phyloP scores from a whole-genome alignment of 2,113 vertebrate species.

The Clinocottus analis region DNA sequence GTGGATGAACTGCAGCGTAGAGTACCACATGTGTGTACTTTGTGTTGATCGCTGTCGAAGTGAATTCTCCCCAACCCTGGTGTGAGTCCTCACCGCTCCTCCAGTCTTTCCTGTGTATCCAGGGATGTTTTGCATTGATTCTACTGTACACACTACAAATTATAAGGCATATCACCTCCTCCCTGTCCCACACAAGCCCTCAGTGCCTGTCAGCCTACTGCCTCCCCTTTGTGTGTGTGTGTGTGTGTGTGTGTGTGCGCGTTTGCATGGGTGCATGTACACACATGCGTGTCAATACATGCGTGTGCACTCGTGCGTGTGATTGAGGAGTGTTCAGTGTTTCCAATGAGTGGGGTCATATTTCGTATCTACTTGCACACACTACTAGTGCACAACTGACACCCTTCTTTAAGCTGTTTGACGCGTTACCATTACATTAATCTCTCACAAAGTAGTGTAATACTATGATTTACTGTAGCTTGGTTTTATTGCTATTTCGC shows the following conservation, averaged over 20 bases:
- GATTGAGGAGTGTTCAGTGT: constrained; percentile 70
- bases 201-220: constrained; percentile 84
- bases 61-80: constrained; percentile 73
- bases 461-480: constrained; percentile 89
- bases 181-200: constrained; percentile 79
- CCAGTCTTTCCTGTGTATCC: constrained; percentile 81
- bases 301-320: constrained; percentile 64
- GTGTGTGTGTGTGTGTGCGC: constrained; percentile 69
- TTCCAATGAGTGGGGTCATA: constrained; percentile 90
- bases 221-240: constrained; percentile 88
- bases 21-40: constrained; percentile 38
- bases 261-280: constrained; percentile 53
- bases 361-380: constrained; percentile 96
- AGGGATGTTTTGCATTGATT: constrained; percentile 80
- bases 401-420: constrained; percentile 97
- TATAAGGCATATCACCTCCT: constrained; percentile 82
- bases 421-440: constrained; percentile 89
- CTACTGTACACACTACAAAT: constrained; percentile 84
- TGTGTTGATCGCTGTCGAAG: constrained; percentile 45
- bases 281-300: constrained; percentile 82
- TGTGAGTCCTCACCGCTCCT: constrained; percentile 80
- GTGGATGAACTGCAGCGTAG: constrained; percentile 41
- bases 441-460: constrained; percentile 90
- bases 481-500: constrained; percentile 97
- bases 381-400: constrained; percentile 98